phyloP scores from a whole-genome alignment of 2,888 invertebrate species.

The Petrolisthes manimaculis region DNA sequence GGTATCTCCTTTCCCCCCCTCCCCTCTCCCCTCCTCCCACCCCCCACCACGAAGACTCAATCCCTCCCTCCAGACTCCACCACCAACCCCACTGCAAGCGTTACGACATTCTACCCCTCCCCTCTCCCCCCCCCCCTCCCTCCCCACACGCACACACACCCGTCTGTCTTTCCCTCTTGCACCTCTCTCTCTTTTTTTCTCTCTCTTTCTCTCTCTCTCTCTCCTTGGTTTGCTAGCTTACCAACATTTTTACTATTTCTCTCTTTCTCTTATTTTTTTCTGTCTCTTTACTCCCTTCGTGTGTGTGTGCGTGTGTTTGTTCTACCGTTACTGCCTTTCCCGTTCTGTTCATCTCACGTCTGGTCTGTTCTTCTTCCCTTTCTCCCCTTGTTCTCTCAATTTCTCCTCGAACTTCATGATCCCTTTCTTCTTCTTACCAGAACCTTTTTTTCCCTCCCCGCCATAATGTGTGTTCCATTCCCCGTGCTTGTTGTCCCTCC shows the following conservation, averaged over 20 bases:
- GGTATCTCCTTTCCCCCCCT: background rate
- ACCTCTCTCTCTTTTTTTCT: background rate
- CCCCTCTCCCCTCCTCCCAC: background rate
- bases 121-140: background rate
- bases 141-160: background rate
- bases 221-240: background rate
- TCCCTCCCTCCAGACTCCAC: background rate
- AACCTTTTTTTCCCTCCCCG: slow-evolving; percentile 1
- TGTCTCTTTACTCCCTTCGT: background rate
- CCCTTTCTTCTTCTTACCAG: background rate
- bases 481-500: no score
- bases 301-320: no score
- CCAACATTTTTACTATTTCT: background rate
- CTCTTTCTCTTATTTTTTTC: background rate
- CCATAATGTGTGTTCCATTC: no score
- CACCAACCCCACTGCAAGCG: slow-evolving; percentile 8
- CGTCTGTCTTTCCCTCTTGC: background rate
- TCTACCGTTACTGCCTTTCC: no score
- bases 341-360: no score
- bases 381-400: no score
- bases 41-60: background rate
- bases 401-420: no score
- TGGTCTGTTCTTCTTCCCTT: no score
- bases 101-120: background rate
- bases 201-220: no score